Base-by-base conservation (phyloP, 2,113 vertebrate species). In the Myocastor coypus region DNA sequence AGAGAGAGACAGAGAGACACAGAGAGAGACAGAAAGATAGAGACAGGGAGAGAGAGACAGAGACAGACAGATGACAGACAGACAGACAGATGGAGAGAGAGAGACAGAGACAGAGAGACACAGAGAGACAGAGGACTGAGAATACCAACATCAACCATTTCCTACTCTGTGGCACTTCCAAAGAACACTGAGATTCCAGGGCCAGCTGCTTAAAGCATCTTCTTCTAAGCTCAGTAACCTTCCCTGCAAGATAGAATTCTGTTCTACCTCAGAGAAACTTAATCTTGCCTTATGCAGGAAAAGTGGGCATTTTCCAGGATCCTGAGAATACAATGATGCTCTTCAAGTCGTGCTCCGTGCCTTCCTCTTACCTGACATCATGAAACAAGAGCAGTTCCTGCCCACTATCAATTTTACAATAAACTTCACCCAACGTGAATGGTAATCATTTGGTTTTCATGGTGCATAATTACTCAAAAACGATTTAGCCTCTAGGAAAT, bases 381-480 rank as follows among this genome's bases (percentile, higher is more conserved):
- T 82, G 66, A 92, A 87, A 26, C 4, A 91, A 84, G n/a, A 80
- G 17, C 22, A 32, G 22, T 93, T 88, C 90, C 75, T 42, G 16
- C 14, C 63, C 42, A 77, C 61, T 34, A 82, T 92, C 81, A 93
- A 71, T 10, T 64, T 94, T 93, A 40, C 32, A 63, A 90, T 81
- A 96, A 96, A 85, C 57, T 93, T 97, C 78, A 84, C 82, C 92
- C 96, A 94, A 94, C 40, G 37, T 63, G 50, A 95, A 95, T 96
- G 93, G 88, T 22, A 96, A 93, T 81, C 94, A 96, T 50, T 94
- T 80, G 0, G 5, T 75, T 87, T 97, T 63, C n/a, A 94, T 12
- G 55, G 37, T 91, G 0, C 92, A 28, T 95, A 96, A 97, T 94
- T 97, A 83, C 89, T 97, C 83, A 97, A 97, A 93, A 78, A 96